Evolutionary conservation across 2,113 vertebrate species (phyloP).

Genomic region (Galemys pyrenaicus): DNA sequence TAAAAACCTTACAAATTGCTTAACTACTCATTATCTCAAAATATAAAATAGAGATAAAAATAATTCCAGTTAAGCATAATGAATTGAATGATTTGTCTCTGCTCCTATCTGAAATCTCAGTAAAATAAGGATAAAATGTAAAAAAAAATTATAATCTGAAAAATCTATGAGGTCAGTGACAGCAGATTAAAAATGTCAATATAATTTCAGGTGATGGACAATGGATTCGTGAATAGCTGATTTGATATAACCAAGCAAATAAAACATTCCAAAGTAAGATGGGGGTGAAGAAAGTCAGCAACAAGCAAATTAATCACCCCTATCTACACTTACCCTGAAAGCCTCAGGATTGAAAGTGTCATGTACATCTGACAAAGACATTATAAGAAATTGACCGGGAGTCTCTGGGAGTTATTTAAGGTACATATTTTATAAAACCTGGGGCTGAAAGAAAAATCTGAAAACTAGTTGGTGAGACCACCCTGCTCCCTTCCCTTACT

Average conservation of each 20-base stretch:
- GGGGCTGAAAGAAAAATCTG: not conserved
- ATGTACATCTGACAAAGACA: not conserved
- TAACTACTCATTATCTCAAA: not conserved
- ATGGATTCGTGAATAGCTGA: not conserved
- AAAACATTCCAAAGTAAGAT: not conserved
- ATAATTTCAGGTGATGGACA: not conserved
- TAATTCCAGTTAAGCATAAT: not conserved
- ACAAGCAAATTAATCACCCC: not conserved
- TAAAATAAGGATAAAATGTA: not conserved
- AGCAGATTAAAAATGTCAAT: not conserved
- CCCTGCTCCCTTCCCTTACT: not conserved
- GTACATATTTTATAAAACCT: not conserved
- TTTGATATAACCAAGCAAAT: not conserved
- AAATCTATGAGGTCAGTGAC: not conserved
- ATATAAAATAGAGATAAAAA: not conserved
- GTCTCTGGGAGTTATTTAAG: not conserved
- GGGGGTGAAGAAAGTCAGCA: not conserved
- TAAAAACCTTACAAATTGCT: not conserved
- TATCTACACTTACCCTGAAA: not conserved
- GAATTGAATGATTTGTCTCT: not conserved
- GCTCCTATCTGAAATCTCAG: not conserved
- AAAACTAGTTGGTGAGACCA: not conserved
- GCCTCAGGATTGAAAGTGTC: not conserved
- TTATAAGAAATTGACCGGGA: not conserved
- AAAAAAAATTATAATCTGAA: not conserved